Percentiles rank a stretch among this genome's conserved stretches.
Evolutionary conservation across 1,140 invertebrate genomes (phyloP).

Genomic region (Neodiprion pinetum): DNA sequence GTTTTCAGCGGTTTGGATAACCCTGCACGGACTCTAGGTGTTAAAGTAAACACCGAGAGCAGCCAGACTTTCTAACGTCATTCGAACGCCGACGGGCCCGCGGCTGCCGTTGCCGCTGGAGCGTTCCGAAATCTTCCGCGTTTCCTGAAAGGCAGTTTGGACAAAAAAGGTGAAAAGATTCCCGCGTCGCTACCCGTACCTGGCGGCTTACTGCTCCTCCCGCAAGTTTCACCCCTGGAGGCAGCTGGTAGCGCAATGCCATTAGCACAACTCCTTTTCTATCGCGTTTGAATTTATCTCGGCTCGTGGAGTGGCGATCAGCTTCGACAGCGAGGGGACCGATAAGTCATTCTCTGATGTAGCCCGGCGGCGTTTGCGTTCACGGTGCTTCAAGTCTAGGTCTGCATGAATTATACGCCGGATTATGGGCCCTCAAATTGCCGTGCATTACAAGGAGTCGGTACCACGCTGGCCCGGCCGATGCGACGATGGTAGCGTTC

Average conservation of each 20-base stretch:
- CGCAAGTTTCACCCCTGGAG: background rate
- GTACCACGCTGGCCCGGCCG: background rate
- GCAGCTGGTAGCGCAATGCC: constrained; percentile 5
- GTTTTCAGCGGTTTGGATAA: constrained; percentile 40
- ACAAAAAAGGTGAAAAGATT: background rate
- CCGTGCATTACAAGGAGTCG: background rate
- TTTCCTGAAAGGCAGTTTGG: background rate
- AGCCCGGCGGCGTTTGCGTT: no score
- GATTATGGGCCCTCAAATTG: background rate
- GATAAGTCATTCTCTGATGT: no score
- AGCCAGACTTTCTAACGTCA: constrained; percentile 43
- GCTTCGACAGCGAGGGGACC: no score
- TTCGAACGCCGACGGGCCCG: constrained; percentile 21
- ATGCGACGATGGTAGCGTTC: background rate
- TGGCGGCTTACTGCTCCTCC: background rate
- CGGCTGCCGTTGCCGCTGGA: background rate
- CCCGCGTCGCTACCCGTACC: background rate
- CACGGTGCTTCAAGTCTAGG: no score
- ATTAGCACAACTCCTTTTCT: background rate
- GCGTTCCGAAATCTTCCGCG: background rate
- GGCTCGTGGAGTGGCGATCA: no score
- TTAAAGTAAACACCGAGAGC: constrained; percentile 43
- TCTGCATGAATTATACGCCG: background rate
- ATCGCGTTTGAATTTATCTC: background rate
- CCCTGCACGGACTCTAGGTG: constrained; percentile 37